Conservation (phyloP, 2,888 invertebrate species). For the Chymomyza amoena region DNA sequence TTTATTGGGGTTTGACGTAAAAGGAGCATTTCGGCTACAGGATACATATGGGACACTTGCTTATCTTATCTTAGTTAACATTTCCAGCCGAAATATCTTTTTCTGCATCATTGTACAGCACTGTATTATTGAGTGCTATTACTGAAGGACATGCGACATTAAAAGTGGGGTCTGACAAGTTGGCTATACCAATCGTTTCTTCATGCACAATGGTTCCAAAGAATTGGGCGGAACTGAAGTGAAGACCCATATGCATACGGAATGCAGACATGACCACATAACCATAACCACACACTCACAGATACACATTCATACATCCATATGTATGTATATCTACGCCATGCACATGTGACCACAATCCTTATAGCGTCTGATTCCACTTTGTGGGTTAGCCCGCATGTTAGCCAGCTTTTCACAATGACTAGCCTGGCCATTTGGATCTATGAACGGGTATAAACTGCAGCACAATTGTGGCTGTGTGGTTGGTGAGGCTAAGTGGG, state of each 20-base stretch:
- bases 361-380: background rate
- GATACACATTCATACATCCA: background rate
- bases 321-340: background rate
- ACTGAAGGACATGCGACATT: background rate
- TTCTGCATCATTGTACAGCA: background rate
- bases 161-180: conserved; percentile 18
- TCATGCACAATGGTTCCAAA: conserved; percentile 41
- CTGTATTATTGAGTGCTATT: too few relatives aligned
- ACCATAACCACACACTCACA: conserved; percentile 1
- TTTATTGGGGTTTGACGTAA: too few relatives aligned
- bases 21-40: too few relatives aligned
- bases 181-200: conserved; percentile 46
- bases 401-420: background rate
- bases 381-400: conserved; percentile 23
- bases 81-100: background rate
- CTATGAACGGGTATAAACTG: conserved; percentile 43
- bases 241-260: conserved; percentile 26
- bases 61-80: background rate
- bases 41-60: too few relatives aligned
- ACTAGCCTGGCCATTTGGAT: conserved; percentile 16
- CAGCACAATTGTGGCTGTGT: conserved; percentile 36
- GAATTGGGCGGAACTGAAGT: conserved; percentile 32
- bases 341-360: conserved; percentile 34
- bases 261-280: background rate
- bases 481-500: background rate